Conservation (phyloP, 2,888 invertebrate genomes). For the Marronus borbonicus region DNA sequence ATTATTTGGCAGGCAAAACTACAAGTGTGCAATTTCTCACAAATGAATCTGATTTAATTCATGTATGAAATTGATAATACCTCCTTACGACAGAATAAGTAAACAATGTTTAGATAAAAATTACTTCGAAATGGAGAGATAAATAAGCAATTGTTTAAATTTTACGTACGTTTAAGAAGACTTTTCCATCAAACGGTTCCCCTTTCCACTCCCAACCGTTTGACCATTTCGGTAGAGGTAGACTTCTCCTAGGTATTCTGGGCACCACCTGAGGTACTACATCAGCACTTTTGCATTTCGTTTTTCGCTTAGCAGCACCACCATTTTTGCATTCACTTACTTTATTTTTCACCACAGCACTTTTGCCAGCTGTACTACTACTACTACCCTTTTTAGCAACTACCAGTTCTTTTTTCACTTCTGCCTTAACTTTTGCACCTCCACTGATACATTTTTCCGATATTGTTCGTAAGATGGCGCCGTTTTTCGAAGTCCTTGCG, state of each 20-base stretch:
- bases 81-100: no score
- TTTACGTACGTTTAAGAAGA: slow-evolving; percentile 87
- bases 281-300: slow-evolving; percentile 61
- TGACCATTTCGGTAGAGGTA: slow-evolving; percentile 81
- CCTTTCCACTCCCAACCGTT: slow-evolving; percentile 96
- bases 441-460: slow-evolving; percentile 32
- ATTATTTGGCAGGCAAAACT: no score
- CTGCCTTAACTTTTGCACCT: slow-evolving; percentile 70
- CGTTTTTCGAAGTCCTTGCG: slow-evolving; percentile 56
- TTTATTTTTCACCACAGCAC: slow-evolving; percentile 52
- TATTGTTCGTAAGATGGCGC: slow-evolving; percentile 36
- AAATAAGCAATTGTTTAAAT: neutral
- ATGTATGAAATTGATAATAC: no score
- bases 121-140: no score
- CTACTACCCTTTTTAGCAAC: slow-evolving; percentile 33
- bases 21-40: no score
- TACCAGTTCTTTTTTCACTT: slow-evolving; percentile 70
- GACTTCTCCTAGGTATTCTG: slow-evolving; percentile 63
- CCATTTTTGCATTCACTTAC: slow-evolving; percentile 56
- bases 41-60: no score
- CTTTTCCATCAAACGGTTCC: slow-evolving; percentile 85
- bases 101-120: no score
- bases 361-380: slow-evolving; percentile 29
- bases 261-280: slow-evolving; percentile 57
- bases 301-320: slow-evolving; percentile 62